These are phyloP conservation scores for Epinephelus awoara DNA, from an alignment of 2,797 vertebrate genomes.

Conservation along the genomic window DNA sequence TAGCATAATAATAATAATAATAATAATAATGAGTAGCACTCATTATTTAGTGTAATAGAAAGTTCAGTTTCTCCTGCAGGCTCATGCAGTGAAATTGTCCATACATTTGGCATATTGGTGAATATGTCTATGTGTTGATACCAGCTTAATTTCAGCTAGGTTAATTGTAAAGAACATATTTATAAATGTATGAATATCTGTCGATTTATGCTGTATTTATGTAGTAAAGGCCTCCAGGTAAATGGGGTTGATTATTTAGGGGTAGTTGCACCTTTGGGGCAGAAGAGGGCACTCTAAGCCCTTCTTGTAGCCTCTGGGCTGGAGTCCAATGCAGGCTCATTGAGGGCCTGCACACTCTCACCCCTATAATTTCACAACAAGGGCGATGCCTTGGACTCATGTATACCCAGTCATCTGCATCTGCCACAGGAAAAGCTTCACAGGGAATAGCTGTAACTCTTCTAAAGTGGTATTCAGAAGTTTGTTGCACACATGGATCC, in stretches of 20 bases:
- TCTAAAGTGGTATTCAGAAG: conserved; percentile 6
- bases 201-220: neutral
- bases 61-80: neutral
- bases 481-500: neutral
- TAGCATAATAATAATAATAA: no score
- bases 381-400: conserved; percentile 52
- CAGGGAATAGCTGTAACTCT: conserved; percentile 40
- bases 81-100: neutral
- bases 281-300: conserved; percentile 62
- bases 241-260: neutral
- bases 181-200: neutral
- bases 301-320: conserved; percentile 9
- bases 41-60: neutral
- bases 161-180: neutral
- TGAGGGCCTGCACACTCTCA: conserved; percentile 28
- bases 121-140: neutral
- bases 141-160: neutral
- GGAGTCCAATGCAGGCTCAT: conserved; percentile 20
- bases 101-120: neutral
- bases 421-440: conserved; percentile 44
- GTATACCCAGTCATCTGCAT: conserved; percentile 60
- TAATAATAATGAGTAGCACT: accelerated
- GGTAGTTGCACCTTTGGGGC: conserved; percentile 16
- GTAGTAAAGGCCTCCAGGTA: neutral
- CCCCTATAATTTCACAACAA: conserved; percentile 63